Evolutionary conservation across 2,113 vertebrate genomes (phyloP).

Genomic region (Indicator maculatus): DNA sequence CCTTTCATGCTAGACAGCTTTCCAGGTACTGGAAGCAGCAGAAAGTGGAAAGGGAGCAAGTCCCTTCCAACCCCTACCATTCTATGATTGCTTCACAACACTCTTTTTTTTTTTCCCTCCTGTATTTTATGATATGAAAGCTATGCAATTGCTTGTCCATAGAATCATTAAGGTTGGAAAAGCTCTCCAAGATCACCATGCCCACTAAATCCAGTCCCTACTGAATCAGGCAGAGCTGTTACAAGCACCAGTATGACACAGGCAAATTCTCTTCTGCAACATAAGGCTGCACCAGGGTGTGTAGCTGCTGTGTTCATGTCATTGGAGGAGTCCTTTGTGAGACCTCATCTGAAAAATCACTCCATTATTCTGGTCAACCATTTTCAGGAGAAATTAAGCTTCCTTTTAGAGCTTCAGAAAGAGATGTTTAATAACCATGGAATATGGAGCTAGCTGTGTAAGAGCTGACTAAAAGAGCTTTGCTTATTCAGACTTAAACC

Average conservation of each 20-base stretch:
- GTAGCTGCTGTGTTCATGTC: not conserved
- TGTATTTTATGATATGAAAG: too few relatives aligned
- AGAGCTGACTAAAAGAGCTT: not conserved
- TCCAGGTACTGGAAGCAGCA: too few relatives aligned
- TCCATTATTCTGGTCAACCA: not conserved
- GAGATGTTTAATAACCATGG: not conserved
- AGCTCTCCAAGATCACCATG: too few relatives aligned
- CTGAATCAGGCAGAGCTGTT: not conserved
- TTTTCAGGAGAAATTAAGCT: constrained; percentile 8
- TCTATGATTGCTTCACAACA: too few relatives aligned
- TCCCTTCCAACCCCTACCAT: too few relatives aligned
- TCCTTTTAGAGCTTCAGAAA: not conserved
- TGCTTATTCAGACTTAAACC: not conserved
- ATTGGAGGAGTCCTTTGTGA: not conserved
- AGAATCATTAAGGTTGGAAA: too few relatives aligned
- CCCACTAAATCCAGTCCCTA: not conserved
- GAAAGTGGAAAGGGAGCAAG: too few relatives aligned
- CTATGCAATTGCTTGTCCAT: too few relatives aligned
- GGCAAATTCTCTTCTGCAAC: not conserved
- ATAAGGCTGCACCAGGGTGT: not conserved
- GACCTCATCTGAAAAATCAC: not conserved
- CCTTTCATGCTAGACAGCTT: too few relatives aligned
- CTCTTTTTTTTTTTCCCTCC: too few relatives aligned
- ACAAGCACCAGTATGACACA: not conserved
- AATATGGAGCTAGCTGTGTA: not conserved